Evolutionary conservation across 2,797 vertebrate species (phyloP).

Genomic region (Helostoma temminkii): DNA sequence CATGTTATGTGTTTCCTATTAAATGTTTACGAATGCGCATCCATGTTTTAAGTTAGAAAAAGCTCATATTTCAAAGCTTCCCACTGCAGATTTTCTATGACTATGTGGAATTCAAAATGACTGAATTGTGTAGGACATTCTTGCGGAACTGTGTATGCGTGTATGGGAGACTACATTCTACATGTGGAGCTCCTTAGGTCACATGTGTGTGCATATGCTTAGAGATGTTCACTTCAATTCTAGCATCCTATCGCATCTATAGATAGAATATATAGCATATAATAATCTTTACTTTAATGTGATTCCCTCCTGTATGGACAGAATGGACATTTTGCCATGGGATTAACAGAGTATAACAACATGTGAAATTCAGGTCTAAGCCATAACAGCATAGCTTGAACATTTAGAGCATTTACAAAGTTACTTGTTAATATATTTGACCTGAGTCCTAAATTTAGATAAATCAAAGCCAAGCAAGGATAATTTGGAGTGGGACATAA

Average conservation of each 20-base stretch:
- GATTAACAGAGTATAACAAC: constrained; percentile 54
- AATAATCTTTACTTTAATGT: constrained; percentile 42
- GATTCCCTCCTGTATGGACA: constrained; percentile 35
- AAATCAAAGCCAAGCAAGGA: constrained; percentile 47
- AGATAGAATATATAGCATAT: too few relatives aligned
- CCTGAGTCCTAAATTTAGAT: constrained; percentile 29
- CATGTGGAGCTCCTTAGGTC: constrained; percentile 6
- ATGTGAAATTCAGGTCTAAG: constrained; percentile 60
- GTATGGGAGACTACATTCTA: constrained; percentile 41
- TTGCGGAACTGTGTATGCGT: too few relatives aligned
- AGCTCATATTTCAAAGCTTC: constrained; percentile 3
- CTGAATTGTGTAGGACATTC: not conserved
- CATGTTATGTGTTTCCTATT: constrained; percentile 17
- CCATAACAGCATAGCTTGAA: constrained; percentile 40
- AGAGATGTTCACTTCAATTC: constrained; percentile 17
- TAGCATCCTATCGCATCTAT: constrained; percentile 48
- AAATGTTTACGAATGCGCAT: constrained; percentile 10
- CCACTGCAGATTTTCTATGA: constrained; percentile 14
- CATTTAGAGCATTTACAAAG: constrained; percentile 53
- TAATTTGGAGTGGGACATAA: constrained; percentile 24
- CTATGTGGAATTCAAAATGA: constrained; percentile 5
- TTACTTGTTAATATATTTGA: constrained; percentile 42
- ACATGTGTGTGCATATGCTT: constrained; percentile 21
- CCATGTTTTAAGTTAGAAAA: constrained; percentile 12
- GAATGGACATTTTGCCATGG: constrained; percentile 37